Percentiles rank a stretch among this genome's conserved stretches.
Conservation (phyloP, 2,113 vertebrate genomes). For the Lepus timidus region DNA sequence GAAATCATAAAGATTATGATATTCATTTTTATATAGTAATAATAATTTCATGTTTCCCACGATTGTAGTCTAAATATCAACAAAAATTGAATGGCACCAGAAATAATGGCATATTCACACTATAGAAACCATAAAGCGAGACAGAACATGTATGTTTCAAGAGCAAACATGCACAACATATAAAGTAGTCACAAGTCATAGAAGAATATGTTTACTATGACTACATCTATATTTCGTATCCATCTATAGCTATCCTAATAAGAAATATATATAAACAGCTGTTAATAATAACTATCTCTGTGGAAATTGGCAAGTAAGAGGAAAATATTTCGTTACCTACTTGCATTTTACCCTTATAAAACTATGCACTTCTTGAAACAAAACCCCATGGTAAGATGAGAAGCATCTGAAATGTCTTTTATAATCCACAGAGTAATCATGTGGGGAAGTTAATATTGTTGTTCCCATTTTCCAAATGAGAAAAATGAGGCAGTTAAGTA, state of each 20-base stretch:
- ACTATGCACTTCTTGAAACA: not conserved
- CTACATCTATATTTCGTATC: not conserved
- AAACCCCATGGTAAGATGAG: not conserved
- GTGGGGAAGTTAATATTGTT: not conserved
- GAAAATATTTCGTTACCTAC: not conserved
- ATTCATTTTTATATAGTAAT: not conserved
- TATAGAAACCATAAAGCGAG: not conserved
- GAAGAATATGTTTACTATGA: not conserved
- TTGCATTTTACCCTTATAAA: not conserved
- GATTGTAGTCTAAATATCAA: not conserved
- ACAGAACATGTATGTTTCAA: not conserved
- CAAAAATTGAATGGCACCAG: not conserved
- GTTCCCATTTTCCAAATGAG: not conserved
- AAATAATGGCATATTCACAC: not conserved
- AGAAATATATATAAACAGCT: not conserved
- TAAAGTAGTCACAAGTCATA: not conserved
- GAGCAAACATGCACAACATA: not conserved
- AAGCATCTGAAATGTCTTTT: not conserved
- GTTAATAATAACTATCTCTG: not conserved
- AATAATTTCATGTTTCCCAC: not conserved
- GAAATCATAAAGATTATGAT: not conserved
- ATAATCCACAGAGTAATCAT: not conserved
- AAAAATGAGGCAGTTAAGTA: not conserved
- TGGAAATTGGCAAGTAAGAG: not conserved
- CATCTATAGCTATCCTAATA: not conserved